phyloP scores from a whole-genome alignment of 2,113 vertebrate genomes.

The Larimichthys crocea region DNA sequence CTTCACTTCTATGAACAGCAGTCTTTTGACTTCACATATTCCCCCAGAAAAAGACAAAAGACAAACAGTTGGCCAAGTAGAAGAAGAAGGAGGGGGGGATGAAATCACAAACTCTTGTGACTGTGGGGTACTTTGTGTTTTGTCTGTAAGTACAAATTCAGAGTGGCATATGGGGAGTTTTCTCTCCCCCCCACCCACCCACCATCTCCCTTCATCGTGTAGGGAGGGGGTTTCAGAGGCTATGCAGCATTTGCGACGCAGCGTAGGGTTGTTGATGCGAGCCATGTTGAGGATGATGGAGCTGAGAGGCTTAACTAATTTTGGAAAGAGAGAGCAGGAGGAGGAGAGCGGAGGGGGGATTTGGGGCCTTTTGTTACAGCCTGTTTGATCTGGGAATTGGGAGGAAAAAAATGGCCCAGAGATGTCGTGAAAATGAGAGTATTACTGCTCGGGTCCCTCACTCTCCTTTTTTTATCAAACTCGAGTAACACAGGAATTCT shows the following conservation, averaged over 20 bases:
- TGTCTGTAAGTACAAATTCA: constrained; percentile 73
- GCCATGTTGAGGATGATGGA: constrained; percentile 83
- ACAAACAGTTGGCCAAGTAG: constrained; percentile 42
- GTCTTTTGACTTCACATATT: constrained; percentile 50
- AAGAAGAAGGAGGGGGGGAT: constrained; percentile 11
- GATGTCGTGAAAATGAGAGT: constrained; percentile 79
- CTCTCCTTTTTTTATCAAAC: constrained; percentile 53
- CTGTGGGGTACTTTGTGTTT: constrained; percentile 66
- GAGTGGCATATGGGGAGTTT: constrained; percentile 71
- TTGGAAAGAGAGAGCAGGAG: constrained; percentile 79
- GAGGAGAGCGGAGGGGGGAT: constrained; percentile 73
- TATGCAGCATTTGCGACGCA: constrained; percentile 55
- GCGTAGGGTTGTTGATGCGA: constrained; percentile 76
- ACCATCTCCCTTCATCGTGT: constrained; percentile 21
- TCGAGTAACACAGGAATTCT: constrained; percentile 52
- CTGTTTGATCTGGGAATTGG: constrained; percentile 84
- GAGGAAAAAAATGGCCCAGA: constrained; percentile 69
- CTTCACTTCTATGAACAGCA: constrained; percentile 3
- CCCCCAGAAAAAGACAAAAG: constrained; percentile 49
- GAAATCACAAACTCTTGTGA: constrained; percentile 44
- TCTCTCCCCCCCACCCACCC: neutral
- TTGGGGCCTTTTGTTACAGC: constrained; percentile 81
- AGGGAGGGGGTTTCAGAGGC: constrained; percentile 55
- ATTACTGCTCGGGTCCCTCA: constrained; percentile 71
- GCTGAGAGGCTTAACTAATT: constrained; percentile 87